These are phyloP conservation scores for Pyralis farinalis DNA, from an alignment of 2,888 invertebrate genomes.

Conservation along the genomic window DNA sequence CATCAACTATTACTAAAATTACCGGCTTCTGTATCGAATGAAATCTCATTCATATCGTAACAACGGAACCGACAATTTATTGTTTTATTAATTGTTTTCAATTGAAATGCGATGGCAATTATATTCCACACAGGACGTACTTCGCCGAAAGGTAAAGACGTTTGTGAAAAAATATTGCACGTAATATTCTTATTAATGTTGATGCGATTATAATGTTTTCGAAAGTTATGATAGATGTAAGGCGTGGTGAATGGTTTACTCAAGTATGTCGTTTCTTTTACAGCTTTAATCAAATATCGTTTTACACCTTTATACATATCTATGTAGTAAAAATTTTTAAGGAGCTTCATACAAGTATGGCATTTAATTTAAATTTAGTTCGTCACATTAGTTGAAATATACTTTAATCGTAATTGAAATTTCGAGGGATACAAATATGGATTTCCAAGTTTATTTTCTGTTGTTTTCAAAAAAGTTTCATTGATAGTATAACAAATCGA, in stretches of 20 bases:
- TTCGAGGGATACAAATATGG: too few relatives aligned
- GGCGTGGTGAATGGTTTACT: background rate
- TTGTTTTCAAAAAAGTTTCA: too few relatives aligned
- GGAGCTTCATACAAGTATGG: too few relatives aligned
- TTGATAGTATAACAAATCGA: too few relatives aligned
- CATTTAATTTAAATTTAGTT: too few relatives aligned
- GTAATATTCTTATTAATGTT: slow-evolving; percentile 11
- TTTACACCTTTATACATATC: too few relatives aligned
- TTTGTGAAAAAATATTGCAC: slow-evolving; percentile 16
- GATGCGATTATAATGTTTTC: slow-evolving; percentile 9
- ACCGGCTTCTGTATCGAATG: slow-evolving; percentile 39
- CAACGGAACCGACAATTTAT: slow-evolving; percentile 34
- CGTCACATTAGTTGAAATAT: too few relatives aligned
- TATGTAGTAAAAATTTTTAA: too few relatives aligned
- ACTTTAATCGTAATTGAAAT: too few relatives aligned
- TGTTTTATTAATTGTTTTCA: slow-evolving; percentile 52
- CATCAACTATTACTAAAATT: slow-evolving; percentile 26
- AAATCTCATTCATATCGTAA: slow-evolving; percentile 31
- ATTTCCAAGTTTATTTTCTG: too few relatives aligned
- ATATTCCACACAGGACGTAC: slow-evolving; percentile 21
- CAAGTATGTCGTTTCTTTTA: too few relatives aligned
- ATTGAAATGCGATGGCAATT: slow-evolving; percentile 48
- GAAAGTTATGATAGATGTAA: slow-evolving; percentile 7
- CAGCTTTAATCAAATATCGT: too few relatives aligned
- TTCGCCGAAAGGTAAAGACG: slow-evolving; percentile 36